Conservation (phyloP, 2,797 vertebrate genomes). For the Denticeps clupeoides region DNA sequence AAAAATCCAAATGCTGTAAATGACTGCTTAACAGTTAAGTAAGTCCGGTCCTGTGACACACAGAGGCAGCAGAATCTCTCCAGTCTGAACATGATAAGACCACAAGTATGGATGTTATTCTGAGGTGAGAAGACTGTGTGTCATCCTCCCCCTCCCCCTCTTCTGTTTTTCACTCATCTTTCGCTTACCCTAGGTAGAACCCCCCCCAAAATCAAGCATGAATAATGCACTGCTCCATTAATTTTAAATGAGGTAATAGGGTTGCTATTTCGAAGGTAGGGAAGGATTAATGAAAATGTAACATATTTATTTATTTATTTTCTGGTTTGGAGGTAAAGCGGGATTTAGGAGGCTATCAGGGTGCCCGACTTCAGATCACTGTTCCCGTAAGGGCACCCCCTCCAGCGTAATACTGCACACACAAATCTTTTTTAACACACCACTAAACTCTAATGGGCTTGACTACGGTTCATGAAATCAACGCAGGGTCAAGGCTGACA, state of each 20-base stretch:
- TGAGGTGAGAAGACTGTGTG: no score
- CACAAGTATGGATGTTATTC: no score
- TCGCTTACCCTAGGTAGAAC: constrained; percentile 42
- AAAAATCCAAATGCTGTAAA: no score
- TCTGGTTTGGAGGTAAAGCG: constrained; percentile 2
- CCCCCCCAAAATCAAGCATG: constrained; percentile 26
- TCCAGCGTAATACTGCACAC: neutral
- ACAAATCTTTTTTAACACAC: neutral
- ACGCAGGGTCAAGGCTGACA: constrained; percentile 4
- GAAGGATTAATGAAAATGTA: constrained; percentile 49
- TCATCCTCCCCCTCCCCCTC: constrained; percentile 7
- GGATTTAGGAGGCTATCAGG: constrained; percentile 15
- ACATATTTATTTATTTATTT: constrained; percentile 65
- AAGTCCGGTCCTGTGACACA: no score
- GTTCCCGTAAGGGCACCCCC: constrained; percentile 24
- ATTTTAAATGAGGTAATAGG: constrained; percentile 74
- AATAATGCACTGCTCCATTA: constrained; percentile 51
- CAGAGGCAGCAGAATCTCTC: constrained; percentile 29
- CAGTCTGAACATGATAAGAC: no score
- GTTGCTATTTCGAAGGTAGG: constrained; percentile 58
- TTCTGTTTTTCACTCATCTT: no score
- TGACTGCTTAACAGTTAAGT: no score
- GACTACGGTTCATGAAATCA: constrained; percentile 2
- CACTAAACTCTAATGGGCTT: constrained; percentile 3
- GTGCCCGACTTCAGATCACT: constrained; percentile 20